Base-by-base conservation (phyloP, 2,113 vertebrate genomes). In the Microcebus murinus region DNA sequence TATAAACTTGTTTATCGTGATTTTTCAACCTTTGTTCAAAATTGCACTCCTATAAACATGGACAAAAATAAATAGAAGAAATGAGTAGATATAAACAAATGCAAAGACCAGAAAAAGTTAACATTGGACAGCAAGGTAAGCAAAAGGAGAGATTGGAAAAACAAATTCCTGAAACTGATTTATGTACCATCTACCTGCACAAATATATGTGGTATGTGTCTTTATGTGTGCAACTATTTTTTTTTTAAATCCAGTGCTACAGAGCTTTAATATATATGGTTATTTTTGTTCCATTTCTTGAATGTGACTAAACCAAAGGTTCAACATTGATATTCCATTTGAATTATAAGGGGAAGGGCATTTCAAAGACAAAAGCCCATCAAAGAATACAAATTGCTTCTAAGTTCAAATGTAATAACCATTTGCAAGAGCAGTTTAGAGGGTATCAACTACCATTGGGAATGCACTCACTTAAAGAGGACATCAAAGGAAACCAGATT, bases 361-460 rank as follows among this genome's bases (percentile, higher is more conserved):
- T 94, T 87, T 96, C 73, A 98, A 97, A 98, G 96, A 92, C 96
- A 97, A 97, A 96, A 94, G 11, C 42, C 71, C 88, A 85, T 86
- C 81, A 80, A 84, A 95, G 94, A 95, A 96, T 93, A 95, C 45
- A 97, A 95, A 97, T 97, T 79, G 61, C 93, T 81, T 95, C 34
- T 48, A 52, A 96, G 91, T 93, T 95, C 88, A 97, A 96, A 90
- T 67, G 73, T 71, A 97, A 96, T 97, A 96, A 95, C 34, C 42
- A 0, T 96, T 97, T 91, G 42, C 48, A 95, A 91, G 61, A 91
- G 50, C 45, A 89, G 52, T 96, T 96, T 91, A 89, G 68, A 39
- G n/a, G 36, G 70, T 93, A 89, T 95, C 82, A 89, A 17, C 55
- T 67, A 57, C 73, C 79, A 84, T 50, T 86, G 91, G 93, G 86